Base-by-base conservation (phyloP, 2,888 invertebrate species). In the Lepidocyrtoides sp. region DNA sequence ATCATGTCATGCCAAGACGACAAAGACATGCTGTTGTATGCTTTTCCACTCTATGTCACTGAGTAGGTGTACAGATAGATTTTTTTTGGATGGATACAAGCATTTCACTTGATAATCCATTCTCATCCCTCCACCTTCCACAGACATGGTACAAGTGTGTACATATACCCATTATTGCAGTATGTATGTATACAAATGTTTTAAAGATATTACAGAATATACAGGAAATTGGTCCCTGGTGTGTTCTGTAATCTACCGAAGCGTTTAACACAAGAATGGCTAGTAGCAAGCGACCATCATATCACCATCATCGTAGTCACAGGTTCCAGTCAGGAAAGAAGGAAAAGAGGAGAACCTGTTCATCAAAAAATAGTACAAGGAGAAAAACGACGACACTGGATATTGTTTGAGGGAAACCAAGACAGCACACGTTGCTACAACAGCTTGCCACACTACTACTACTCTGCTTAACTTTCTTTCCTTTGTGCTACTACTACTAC, bases 21-120 rank as follows among this genome's bases (percentile, higher is more conserved):
- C 29, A 14, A 77, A 26, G 77, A 77, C 75, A 48, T 14, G 88
- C 81, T 79, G 54, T n/a, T n/a, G n/a, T 69, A 51, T 54, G 88
- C 81, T 81, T 69, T 81, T 57, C 60, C 57, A 36, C 36, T 36
- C 29, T n/a, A n/a, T n/a, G n/a, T 17, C 29, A 2, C n/a, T 20
- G 23, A 17, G 23, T 41, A 57, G 57, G 20, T n/a, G 20, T 5
- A 57, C 57, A 57, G 57, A 54, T 17, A 26, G 72, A 72, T 44
- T 44, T 17, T 2, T 14, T n/a, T n/a, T n/a, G n/a, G 32, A 69
- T 29, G n/a, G 44, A 72, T 32, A 23, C 2, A 69, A 5, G 48
- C 75, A 48, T 48, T 75, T 75, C 36, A 72, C 66, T 23, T 29
- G 26, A 23, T 1, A 57, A 57, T 23, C 57, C 57, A 23, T 66